phyloP scores from a whole-genome alignment of 2,113 vertebrate genomes.

The Cervus canadensis region DNA sequence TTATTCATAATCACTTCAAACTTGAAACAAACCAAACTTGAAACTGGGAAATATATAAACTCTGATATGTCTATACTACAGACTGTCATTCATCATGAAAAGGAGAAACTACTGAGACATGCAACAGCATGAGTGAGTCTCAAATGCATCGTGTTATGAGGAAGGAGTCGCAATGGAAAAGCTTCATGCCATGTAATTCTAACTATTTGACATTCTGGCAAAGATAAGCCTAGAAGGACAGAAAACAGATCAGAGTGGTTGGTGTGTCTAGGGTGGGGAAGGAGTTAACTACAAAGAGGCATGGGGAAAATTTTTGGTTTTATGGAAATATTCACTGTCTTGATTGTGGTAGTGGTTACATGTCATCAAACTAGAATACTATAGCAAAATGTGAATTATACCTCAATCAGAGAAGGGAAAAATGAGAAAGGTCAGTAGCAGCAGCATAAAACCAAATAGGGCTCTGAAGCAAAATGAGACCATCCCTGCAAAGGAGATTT shows the following conservation, averaged over 20 bases:
- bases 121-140: not conserved
- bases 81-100: not conserved
- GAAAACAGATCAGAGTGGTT: not conserved
- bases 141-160: not conserved
- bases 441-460: not conserved
- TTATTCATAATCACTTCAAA: not conserved
- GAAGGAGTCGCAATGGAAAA: not conserved
- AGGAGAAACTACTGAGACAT: not conserved
- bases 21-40: not conserved
- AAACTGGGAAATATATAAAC: not conserved
- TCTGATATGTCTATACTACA: not conserved
- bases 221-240: not conserved
- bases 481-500: not conserved
- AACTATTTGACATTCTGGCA: not conserved
- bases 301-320: not conserved
- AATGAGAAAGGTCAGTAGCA: not conserved
- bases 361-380: not conserved
- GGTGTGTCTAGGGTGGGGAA: not conserved
- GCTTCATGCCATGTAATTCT: not conserved
- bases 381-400: not conserved
- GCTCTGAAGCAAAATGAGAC: not conserved
- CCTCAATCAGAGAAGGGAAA: not conserved
- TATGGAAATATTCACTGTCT: not conserved
- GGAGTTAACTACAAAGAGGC: not conserved
- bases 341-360: not conserved